Base-by-base conservation (phyloP, 2,888 invertebrate species). In the Drosophila phalerata region DNA sequence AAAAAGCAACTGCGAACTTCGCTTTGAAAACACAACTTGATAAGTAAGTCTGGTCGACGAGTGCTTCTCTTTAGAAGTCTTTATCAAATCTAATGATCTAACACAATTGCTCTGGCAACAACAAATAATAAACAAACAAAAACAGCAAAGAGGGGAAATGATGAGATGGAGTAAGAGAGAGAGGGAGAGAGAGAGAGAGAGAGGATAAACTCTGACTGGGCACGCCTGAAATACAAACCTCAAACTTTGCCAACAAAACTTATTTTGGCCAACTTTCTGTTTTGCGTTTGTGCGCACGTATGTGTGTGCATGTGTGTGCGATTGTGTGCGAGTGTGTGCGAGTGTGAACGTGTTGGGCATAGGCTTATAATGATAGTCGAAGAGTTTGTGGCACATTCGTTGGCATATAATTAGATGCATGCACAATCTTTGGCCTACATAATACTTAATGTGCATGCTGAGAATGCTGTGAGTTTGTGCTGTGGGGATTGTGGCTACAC, bases 371-470 rank as follows among this genome's bases (percentile, higher is more conserved):
- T 69, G 63, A 78, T 60, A 53, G 53, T 42, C 40, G n/a, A 19
- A 43, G 61, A 55, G 48, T 56, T 66, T 47, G 73, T 51, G 55
- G 30, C 19, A 53, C 40, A 42, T 43, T 22, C 32, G 34, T 34
- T 45, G 56, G 37, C 47, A 79, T 67, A 77, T 81, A 83, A 86
- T 86, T 81, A 84, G 77, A 86, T 79, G 86, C 86, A 83, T 77
- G 69, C 17, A 42, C 48, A 40, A 45, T 57, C 30, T 57, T 47
- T 34, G 66, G 17, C 49, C 66, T 43, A 25, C 25, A 60, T 37
- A 49, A 32, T 22, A 19, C 15, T 34, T 5, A 15, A 22, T 37
- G 34, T 32, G 13, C 25, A 22, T 40, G n/a, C 38, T n/a, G 30
- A 15, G 25, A 5, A 22, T 40, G n/a, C 38, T n/a, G 30, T 13